phyloP scores from a whole-genome alignment of 2,797 vertebrate genomes.

The Euthynnus affinis region DNA sequence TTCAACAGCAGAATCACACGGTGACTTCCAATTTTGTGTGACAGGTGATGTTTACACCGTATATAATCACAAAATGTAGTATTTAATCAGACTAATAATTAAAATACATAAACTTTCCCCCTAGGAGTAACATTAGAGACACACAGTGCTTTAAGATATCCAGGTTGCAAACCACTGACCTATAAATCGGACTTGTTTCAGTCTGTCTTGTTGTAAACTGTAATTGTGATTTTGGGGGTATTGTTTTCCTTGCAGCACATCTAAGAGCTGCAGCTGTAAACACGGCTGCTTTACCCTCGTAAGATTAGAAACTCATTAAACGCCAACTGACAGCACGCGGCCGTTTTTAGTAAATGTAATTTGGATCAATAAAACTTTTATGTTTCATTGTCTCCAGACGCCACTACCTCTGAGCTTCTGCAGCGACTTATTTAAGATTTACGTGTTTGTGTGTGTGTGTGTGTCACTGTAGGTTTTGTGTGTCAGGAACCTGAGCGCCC shows the following conservation, averaged over 20 bases:
- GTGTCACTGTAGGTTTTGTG: constrained; percentile 88
- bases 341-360: no score
- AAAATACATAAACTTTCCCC: neutral
- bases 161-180: neutral
- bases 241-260: no score
- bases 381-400: neutral
- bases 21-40: neutral
- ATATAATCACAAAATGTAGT: neutral
- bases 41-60: neutral
- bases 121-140: neutral
- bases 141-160: neutral
- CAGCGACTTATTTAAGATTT: no score
- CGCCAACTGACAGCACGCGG: no score
- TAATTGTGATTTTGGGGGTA: neutral
- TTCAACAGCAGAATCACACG: neutral
- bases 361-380: neutral
- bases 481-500: constrained; percentile 91
- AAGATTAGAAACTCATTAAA: no score
- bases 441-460: neutral
- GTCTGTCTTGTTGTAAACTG: neutral
- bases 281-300: no score
- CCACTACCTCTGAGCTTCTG: no score
- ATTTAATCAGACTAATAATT: neutral
- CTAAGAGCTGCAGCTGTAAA: no score
- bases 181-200: neutral